Percentiles rank a stretch among this genome's conserved stretches.
These are phyloP conservation scores for Cricetomys ansorgei DNA, from an alignment of 2,113 vertebrate species.

Conservation along the genomic window DNA sequence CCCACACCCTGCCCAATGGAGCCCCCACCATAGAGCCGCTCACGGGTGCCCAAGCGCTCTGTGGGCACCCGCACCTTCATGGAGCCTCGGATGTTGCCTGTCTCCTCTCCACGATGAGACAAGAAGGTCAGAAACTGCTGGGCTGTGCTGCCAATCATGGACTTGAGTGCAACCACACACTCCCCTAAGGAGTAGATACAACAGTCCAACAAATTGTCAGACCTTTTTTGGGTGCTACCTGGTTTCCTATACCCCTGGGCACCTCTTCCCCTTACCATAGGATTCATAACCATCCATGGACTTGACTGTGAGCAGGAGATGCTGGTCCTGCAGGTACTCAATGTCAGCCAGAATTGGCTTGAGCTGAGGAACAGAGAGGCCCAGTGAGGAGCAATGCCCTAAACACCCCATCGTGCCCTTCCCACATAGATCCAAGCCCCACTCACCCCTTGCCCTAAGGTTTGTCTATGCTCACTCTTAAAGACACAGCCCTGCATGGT, in stretches of 20 bases:
- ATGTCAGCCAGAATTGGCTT: slow-evolving; percentile 98
- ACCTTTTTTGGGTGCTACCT: background rate
- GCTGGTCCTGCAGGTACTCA: slow-evolving; percentile 98
- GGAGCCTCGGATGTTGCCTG: slow-evolving; percentile 96
- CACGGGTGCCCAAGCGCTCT: slow-evolving; percentile 95
- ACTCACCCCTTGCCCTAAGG: background rate
- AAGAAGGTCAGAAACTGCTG: slow-evolving; percentile 98
- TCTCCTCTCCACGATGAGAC: slow-evolving; percentile 97
- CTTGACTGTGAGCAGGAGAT: slow-evolving; percentile 96
- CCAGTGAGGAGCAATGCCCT: background rate
- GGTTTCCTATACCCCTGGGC: background rate
- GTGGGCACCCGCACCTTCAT: slow-evolving; percentile 97
- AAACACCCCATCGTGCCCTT: background rate
- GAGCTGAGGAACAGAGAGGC: slow-evolving; percentile 81
- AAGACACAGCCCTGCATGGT: background rate
- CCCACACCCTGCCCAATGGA: background rate
- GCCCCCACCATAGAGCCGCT: slow-evolving; percentile 94
- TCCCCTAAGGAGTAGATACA: slow-evolving; percentile 87
- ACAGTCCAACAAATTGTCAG: background rate
- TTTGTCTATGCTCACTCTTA: background rate
- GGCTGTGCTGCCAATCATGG: slow-evolving; percentile 97
- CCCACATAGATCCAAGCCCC: background rate
- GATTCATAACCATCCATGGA: slow-evolving; percentile 97
- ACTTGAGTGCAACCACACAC: slow-evolving; percentile 97
- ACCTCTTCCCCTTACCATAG: slow-evolving; percentile 88